These are phyloP conservation scores for Probosciger aterrimus DNA, from an alignment of 2,113 vertebrate species.

Conservation along the genomic window DNA sequence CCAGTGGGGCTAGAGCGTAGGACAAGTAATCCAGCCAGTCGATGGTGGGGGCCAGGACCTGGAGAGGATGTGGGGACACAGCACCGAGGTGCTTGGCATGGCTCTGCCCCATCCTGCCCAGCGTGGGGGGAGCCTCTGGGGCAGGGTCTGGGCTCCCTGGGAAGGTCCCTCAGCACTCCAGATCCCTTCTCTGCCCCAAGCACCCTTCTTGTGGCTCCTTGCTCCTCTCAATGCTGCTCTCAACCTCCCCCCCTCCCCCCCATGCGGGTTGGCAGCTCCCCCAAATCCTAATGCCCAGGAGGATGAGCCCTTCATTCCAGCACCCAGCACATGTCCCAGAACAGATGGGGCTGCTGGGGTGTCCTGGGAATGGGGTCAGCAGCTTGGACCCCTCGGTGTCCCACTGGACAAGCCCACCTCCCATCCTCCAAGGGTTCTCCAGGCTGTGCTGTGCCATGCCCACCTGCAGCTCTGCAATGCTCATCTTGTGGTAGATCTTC, in stretches of 20 bases:
- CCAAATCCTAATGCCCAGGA: background rate
- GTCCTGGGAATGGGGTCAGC: background rate
- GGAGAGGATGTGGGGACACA: background rate
- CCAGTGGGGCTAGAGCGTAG: conserved; percentile 86
- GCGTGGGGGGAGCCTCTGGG: background rate
- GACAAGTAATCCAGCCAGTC: conserved; percentile 94
- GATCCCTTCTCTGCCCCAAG: background rate
- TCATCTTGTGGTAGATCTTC: conserved; percentile 96
- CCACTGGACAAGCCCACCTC: background rate
- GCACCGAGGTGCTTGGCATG: background rate
- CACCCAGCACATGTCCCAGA: background rate
- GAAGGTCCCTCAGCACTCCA: background rate
- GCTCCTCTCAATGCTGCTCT: background rate
- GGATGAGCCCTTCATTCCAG: background rate
- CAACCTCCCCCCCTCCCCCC: background rate
- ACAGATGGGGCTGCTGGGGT: fast-evolving
- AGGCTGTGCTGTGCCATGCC: background rate
- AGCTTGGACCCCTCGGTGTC: fast-evolving
- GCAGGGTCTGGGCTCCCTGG: background rate
- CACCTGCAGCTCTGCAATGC: conserved; percentile 90
- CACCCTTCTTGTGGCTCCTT: fast-evolving
- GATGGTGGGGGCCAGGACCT: conserved; percentile 85
- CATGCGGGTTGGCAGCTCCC: background rate
- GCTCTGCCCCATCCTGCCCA: background rate
- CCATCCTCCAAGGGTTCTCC: background rate